Conservation (phyloP, 1,140 invertebrate species). For the Drosophila trapezifrons region DNA sequence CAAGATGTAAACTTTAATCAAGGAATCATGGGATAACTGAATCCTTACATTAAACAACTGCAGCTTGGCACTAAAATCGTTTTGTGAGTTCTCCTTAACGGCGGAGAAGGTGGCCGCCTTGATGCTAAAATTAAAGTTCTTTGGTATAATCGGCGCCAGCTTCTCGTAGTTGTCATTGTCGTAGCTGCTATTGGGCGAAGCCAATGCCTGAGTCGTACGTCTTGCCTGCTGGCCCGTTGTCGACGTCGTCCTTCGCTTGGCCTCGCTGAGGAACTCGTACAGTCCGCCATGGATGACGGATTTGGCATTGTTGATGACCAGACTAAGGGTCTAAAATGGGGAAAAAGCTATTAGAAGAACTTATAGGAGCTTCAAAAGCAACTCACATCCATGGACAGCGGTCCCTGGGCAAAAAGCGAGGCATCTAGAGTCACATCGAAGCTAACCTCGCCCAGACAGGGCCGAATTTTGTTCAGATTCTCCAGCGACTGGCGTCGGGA, state of each 20-base stretch:
- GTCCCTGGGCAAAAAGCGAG: conserved; percentile 89
- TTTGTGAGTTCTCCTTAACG: conserved; percentile 87
- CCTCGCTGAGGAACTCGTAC: conserved; percentile 86
- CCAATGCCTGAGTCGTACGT: conserved; percentile 15
- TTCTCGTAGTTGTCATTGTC: conserved; percentile 85
- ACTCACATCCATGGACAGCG: conserved; percentile 90
- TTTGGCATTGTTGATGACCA: conserved; percentile 89
- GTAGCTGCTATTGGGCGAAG: conserved; percentile 40
- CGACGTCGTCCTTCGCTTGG: conserved; percentile 82
- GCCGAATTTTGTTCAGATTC: conserved; percentile 83
- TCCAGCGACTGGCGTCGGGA: conserved; percentile 73
- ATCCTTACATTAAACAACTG: conserved; percentile 77
- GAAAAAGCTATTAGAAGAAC: conserved; percentile 17
- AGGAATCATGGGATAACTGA: not conserved
- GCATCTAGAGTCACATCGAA: conserved; percentile 91
- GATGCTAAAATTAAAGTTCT: conserved; percentile 89
- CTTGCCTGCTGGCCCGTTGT: conserved; percentile 54
- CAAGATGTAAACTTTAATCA: not conserved
- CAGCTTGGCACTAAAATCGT: conserved; percentile 86
- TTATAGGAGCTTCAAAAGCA: not conserved
- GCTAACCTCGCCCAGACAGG: conserved; percentile 88
- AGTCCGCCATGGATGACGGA: conserved; percentile 88
- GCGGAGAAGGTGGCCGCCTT: conserved; percentile 88
- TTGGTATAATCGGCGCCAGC: conserved; percentile 90
- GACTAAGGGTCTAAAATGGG: conserved; percentile 88